A percentile compares a stretch with the other conserved stretches of the same genome.
phyloP scores from a whole-genome alignment of 2,888 invertebrate genomes.

The Pocota personata region DNA sequence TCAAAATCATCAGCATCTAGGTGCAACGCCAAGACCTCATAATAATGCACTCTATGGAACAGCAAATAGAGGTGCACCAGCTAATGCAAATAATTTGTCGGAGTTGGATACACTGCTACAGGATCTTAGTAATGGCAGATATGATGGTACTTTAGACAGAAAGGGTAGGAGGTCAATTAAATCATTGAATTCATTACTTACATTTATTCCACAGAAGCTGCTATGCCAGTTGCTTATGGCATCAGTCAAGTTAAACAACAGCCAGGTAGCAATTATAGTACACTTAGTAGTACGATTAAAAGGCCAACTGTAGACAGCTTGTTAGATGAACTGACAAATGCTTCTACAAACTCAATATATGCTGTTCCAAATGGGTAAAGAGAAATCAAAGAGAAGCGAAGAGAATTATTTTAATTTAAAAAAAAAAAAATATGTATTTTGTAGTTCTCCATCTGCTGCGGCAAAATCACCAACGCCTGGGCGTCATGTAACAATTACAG shows the following conservation, averaged over 20 bases:
- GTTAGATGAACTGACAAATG: constrained; percentile 90
- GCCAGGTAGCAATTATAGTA: constrained; percentile 83
- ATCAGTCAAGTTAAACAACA: constrained; percentile 75
- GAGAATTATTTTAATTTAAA: neutral
- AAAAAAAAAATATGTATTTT: neutral
- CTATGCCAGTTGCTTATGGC: constrained; percentile 78
- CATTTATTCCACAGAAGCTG: constrained; percentile 76
- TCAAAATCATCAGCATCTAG: constrained; percentile 76
- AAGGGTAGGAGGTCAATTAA: constrained; percentile 82
- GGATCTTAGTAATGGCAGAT: constrained; percentile 93
- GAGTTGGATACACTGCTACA: constrained; percentile 96
- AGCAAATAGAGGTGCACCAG: constrained; percentile 50
- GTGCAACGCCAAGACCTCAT: constrained; percentile 43
- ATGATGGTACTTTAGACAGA: constrained; percentile 83
- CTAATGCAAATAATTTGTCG: constrained; percentile 88
- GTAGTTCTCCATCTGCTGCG: constrained; percentile 30
- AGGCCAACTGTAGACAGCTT: constrained; percentile 95
- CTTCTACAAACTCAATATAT: constrained; percentile 81
- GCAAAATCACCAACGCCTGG: constrained; percentile 81
- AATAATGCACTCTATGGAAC: constrained; percentile 57
- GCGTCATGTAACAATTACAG: constrained; percentile 85
- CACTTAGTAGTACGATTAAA: constrained; percentile 81
- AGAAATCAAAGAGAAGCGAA: constrained; percentile 75
- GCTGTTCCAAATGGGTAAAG: constrained; percentile 90
- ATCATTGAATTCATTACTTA: neutral